These are phyloP conservation scores for Acanthurus lineatus DNA, from an alignment of 2,797 vertebrate genomes.

Conservation along the genomic window DNA sequence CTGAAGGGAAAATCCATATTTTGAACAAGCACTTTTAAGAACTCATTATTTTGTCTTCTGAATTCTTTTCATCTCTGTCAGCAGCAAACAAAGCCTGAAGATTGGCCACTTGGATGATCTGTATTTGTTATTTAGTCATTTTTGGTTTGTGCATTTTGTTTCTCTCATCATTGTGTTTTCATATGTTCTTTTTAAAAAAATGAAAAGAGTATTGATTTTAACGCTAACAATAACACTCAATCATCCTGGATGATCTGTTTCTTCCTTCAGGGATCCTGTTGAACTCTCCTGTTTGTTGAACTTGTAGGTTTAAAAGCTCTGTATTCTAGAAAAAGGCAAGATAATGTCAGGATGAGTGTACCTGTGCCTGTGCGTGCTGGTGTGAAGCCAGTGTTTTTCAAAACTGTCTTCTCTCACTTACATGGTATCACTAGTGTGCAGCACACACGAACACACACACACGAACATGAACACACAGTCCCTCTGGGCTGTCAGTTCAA, in stretches of 20 bases:
- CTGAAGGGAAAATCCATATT: not conserved
- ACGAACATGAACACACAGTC: not conserved
- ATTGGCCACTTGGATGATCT: not conserved
- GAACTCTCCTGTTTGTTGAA: not conserved
- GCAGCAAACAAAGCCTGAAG: not conserved
- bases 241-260: conserved; percentile 1
- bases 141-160: not conserved
- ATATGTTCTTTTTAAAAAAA: not conserved
- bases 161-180: conserved; percentile 9
- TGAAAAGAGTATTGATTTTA: conserved; percentile 5
- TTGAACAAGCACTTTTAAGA: not conserved
- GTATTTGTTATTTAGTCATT: not conserved
- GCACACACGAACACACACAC: not conserved
- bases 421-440: not conserved
- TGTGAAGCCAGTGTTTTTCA: not conserved
- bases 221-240: not conserved
- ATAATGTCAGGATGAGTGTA: not conserved
- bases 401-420: conserved; percentile 8
- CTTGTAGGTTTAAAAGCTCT: conserved; percentile 15
- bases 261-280: not conserved
- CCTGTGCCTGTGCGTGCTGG: not conserved
- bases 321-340: not conserved
- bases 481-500: not conserved
- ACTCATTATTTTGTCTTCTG: not conserved
- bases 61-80: conserved; percentile 16